Evolutionary conservation across 1,140 invertebrate genomes (phyloP).

Genomic region (Bombus waltoni): DNA sequence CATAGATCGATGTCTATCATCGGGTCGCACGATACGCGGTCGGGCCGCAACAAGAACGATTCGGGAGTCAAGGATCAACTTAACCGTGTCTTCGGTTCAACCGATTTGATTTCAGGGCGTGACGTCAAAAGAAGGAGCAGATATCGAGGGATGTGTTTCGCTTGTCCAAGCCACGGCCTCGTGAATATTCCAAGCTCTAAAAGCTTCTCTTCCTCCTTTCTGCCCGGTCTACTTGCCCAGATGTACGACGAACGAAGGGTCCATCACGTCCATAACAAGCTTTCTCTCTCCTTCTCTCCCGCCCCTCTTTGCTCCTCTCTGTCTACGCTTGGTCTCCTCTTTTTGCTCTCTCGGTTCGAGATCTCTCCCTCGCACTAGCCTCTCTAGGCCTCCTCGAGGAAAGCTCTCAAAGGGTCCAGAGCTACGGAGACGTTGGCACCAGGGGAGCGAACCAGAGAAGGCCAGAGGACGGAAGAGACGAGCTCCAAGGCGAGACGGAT

Average conservation of each 20-base stretch:
- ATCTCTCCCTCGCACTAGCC: slow-evolving; percentile 28
- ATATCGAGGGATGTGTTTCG: slow-evolving; percentile 76
- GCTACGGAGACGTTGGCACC: slow-evolving; percentile 68
- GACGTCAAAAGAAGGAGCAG: slow-evolving; percentile 66
- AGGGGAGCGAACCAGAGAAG: slow-evolving; percentile 66
- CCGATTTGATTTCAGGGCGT: slow-evolving; percentile 64
- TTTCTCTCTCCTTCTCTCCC: slow-evolving; percentile 51
- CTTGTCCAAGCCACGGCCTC: slow-evolving; percentile 79
- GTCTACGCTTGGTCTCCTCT: slow-evolving; percentile 19
- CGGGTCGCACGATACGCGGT: slow-evolving; percentile 12
- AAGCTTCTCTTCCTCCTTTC: slow-evolving; percentile 74
- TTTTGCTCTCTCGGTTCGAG: slow-evolving; percentile 13
- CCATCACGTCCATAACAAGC: slow-evolving; percentile 79
- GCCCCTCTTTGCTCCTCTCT: not conserved
- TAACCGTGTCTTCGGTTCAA: slow-evolving; percentile 35
- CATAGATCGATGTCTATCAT: not conserved
- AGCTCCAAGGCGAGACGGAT: slow-evolving; percentile 30
- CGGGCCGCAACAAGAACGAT: slow-evolving; percentile 1
- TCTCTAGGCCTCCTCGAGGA: slow-evolving; percentile 65
- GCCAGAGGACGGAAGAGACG: slow-evolving; percentile 59
- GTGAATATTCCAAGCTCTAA: slow-evolving; percentile 81
- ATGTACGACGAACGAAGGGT: slow-evolving; percentile 76
- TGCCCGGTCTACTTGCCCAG: slow-evolving; percentile 59
- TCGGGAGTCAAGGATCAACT: slow-evolving; percentile 44
- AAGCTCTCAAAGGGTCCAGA: slow-evolving; percentile 66